Evolutionary conservation across 2,888 invertebrate genomes (phyloP).

Genomic region (Trileptium ribeirensis): DNA sequence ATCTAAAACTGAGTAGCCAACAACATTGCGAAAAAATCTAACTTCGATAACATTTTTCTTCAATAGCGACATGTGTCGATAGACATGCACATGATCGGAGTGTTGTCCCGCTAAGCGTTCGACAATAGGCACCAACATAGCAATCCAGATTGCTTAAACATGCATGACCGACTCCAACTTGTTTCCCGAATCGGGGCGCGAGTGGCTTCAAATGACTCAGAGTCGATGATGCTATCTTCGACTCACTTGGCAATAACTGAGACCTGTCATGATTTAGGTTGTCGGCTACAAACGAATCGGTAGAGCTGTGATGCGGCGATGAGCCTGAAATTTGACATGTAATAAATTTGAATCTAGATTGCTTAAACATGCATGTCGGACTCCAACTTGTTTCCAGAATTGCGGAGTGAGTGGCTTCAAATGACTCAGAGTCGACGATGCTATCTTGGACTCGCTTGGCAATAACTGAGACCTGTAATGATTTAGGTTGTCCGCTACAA

Average conservation of each 20-base stretch:
- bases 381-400: slow-evolving; percentile 21
- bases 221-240: too few relatives aligned
- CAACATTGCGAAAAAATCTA: slow-evolving; percentile 8
- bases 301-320: too few relatives aligned
- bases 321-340: too few relatives aligned
- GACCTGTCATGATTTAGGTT: too few relatives aligned
- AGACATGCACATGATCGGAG: slow-evolving; percentile 45
- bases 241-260: too few relatives aligned
- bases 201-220: too few relatives aligned
- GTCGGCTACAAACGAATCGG: too few relatives aligned
- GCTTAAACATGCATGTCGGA: slow-evolving; percentile 44
- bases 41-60: slow-evolving; percentile 47
- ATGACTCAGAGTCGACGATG: too few relatives aligned
- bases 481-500: too few relatives aligned
- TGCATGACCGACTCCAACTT: slow-evolving; percentile 40
- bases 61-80: slow-evolving; percentile 49
- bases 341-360: slow-evolving; percentile 50
- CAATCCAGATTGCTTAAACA: slow-evolving; percentile 49
- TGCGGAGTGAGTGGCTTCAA: background rate
- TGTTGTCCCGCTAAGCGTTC: slow-evolving; percentile 46
- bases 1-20: too few relatives aligned
- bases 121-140: slow-evolving; percentile 49
- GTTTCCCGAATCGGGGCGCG: background rate
- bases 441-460: too few relatives aligned
- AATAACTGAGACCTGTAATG: too few relatives aligned